Evolutionary conservation across 1,140 invertebrate genomes (phyloP).

Genomic region (Habropoda laboriosa): DNA sequence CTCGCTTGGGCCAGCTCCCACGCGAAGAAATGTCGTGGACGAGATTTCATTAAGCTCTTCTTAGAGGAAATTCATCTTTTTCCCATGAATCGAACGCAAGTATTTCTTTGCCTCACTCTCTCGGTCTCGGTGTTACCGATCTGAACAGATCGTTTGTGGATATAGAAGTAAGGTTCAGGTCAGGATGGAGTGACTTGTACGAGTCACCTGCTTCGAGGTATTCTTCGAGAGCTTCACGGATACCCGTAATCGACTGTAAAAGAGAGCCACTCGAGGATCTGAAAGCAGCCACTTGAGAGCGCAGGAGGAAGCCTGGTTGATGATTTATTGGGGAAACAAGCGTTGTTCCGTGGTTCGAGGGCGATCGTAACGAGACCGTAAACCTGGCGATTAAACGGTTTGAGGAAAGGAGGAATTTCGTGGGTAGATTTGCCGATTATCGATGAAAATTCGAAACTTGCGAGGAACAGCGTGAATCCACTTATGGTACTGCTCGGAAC

Average conservation of each 20-base stretch:
- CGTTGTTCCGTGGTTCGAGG: neutral
- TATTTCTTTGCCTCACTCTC: neutral
- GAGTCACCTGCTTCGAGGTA: constrained; percentile 55
- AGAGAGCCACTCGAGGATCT: constrained; percentile 50
- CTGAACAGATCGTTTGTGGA: no score
- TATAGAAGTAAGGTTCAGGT: no score
- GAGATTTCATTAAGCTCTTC: constrained; percentile 73
- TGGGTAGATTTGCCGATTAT: no score
- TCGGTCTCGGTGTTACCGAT: neutral
- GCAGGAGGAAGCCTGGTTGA: constrained; percentile 14
- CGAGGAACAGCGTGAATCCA: no score
- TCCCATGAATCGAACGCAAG: constrained; percentile 31
- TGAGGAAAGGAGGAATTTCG: neutral
- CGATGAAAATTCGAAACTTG: no score
- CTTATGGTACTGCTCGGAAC: no score
- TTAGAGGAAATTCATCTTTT: neutral
- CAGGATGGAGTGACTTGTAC: neutral
- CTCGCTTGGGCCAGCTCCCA: no score
- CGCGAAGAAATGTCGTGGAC: constrained; percentile 76
- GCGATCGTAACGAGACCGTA: constrained; percentile 11
- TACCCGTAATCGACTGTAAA: constrained; percentile 61
- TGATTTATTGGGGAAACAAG: constrained; percentile 37
- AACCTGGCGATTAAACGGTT: neutral
- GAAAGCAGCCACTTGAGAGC: constrained; percentile 45
- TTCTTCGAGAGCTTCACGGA: constrained; percentile 31